A percentile compares a stretch with the other conserved stretches of the same genome.
Conservation (phyloP, 2,113 vertebrate species). For the Hemicordylus capensis region DNA sequence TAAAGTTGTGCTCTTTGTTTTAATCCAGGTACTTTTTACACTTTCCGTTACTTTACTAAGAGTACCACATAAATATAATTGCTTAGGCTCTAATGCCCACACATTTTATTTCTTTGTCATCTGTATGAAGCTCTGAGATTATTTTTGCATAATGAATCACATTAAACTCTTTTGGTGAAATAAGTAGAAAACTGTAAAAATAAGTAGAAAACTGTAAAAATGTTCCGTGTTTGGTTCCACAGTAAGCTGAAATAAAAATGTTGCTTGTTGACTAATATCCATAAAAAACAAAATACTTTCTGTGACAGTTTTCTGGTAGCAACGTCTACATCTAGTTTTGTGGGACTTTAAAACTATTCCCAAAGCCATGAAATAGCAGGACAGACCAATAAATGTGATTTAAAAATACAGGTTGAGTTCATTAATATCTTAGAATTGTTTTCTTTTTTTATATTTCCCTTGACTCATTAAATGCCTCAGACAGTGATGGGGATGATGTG, state of each 20-base stretch:
- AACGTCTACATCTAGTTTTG: neutral
- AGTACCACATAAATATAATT: slow-evolving; percentile 3
- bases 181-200: slow-evolving; percentile 16
- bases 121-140: neutral
- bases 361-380: neutral
- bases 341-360: neutral
- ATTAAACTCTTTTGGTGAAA: slow-evolving; percentile 17
- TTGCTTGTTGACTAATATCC: slow-evolving; percentile 28
- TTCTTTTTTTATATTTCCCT: slow-evolving; percentile 22
- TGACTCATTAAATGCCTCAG: slow-evolving; percentile 61
- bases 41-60: neutral
- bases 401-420: slow-evolving; percentile 12
- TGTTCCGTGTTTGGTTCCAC: neutral
- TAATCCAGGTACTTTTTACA: neutral
- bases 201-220: neutral
- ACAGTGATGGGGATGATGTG: slow-evolving; percentile 62
- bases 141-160: neutral
- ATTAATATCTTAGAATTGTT: neutral
- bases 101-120: neutral
- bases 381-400: slow-evolving; percentile 13
- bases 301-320: neutral
- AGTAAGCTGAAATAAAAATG: slow-evolving; percentile 22
- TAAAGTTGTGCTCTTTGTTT: too few relatives aligned
- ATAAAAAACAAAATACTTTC: neutral
- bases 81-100: neutral